These are phyloP conservation scores for Phataginus tetradactyla DNA, from an alignment of 2,797 vertebrate genomes.

Conservation along the genomic window DNA sequence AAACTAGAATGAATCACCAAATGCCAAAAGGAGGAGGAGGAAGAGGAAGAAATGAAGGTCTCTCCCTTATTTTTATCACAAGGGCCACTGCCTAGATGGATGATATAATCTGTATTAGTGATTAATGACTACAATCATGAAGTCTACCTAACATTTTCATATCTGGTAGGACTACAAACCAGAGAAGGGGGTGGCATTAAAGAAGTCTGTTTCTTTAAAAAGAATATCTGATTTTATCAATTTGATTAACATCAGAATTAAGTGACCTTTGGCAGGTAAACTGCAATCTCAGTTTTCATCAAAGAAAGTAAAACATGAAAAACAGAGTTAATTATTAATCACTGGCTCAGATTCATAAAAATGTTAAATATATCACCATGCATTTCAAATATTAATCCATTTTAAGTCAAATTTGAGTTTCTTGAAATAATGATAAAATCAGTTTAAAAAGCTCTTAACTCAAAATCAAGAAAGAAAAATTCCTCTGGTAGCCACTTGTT, in stretches of 20 bases:
- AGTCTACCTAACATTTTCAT: background rate
- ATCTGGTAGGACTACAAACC: background rate
- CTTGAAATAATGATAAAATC: constrained; percentile 25
- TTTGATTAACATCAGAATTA: constrained; percentile 43
- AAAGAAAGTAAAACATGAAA: constrained; percentile 41
- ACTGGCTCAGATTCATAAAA: background rate
- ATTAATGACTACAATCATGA: background rate
- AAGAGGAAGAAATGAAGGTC: background rate
- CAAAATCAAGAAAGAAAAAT: constrained; percentile 29
- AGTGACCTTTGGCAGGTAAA: constrained; percentile 27
- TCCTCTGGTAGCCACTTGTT: background rate
- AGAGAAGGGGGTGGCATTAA: background rate
- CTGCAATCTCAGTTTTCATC: constrained; percentile 24
- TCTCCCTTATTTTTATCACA: constrained; percentile 27
- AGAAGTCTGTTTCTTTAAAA: constrained; percentile 40
- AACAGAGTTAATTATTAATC: constrained; percentile 39
- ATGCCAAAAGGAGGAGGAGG: background rate
- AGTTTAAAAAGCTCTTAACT: constrained; percentile 35
- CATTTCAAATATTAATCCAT: constrained; percentile 23
- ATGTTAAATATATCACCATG: constrained; percentile 35
- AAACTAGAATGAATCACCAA: background rate
- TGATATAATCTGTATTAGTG: background rate
- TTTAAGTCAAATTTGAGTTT: constrained; percentile 41
- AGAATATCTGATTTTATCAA: constrained; percentile 16
- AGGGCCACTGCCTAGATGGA: background rate